These are phyloP conservation scores for Graptemys geographica DNA, from an alignment of 2,797 vertebrate genomes.

Conservation along the genomic window DNA sequence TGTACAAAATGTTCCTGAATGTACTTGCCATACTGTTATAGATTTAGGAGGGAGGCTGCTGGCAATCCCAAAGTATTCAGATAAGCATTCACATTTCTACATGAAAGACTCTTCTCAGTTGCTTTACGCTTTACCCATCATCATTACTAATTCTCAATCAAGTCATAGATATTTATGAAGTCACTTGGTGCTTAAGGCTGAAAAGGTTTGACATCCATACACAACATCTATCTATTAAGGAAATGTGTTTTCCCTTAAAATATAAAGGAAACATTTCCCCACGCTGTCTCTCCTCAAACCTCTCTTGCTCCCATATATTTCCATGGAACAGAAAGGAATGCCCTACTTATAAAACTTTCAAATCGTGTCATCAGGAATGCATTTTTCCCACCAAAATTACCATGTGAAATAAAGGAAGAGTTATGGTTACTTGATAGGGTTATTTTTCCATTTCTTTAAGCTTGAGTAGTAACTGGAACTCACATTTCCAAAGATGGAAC, in stretches of 20 bases:
- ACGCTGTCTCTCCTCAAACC: background rate
- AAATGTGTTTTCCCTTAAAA: background rate
- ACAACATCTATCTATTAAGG: background rate
- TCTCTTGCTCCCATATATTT: background rate
- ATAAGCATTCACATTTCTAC: background rate
- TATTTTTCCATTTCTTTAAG: background rate
- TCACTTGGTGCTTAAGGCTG: background rate
- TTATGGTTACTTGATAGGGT: background rate
- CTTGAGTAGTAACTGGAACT: background rate
- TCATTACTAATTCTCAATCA: background rate
- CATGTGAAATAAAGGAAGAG: background rate
- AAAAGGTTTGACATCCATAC: background rate
- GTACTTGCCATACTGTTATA: background rate
- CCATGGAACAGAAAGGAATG: constrained; percentile 5
- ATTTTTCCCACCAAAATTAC: constrained; percentile 1
- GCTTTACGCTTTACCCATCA: background rate
- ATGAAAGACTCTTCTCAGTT: background rate
- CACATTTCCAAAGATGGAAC: background rate
- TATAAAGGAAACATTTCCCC: background rate
- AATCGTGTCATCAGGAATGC: constrained; percentile 31
- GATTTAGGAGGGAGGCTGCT: background rate
- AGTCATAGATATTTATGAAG: background rate
- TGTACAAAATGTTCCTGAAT: background rate
- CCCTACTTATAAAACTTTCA: background rate
- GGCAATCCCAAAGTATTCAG: background rate